These are phyloP conservation scores for Zaprionus ghesquierei DNA, from an alignment of 1,140 invertebrate species.

Conservation along the genomic window DNA sequence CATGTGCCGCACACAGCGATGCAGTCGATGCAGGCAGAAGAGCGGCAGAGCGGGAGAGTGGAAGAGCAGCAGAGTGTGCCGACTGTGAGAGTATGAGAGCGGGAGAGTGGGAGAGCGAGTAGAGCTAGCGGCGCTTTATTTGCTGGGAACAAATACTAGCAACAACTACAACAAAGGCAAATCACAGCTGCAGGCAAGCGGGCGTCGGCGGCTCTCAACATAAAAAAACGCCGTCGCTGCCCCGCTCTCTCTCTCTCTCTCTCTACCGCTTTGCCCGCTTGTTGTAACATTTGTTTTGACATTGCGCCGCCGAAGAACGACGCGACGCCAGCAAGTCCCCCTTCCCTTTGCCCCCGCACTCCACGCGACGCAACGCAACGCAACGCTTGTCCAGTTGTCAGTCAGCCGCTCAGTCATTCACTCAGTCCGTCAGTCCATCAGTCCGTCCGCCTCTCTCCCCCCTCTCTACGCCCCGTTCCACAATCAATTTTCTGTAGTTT, in stretches of 20 bases:
- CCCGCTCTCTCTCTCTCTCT: background rate
- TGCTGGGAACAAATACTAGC: constrained; percentile 49
- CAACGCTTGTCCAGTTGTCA: constrained; percentile 18
- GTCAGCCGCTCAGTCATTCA: constrained; percentile 19
- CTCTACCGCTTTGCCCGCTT: background rate
- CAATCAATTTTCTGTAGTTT: constrained; percentile 29
- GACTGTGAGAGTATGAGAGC: too few relatives aligned
- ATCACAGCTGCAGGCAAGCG: constrained; percentile 46
- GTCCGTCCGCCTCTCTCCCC: constrained; percentile 1
- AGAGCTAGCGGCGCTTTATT: constrained; percentile 38
- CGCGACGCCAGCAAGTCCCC: background rate
- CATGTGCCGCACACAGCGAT: constrained; percentile 23
- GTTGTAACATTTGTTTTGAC: constrained; percentile 50
- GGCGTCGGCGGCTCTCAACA: constrained; percentile 36
- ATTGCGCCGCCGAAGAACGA: constrained; percentile 20
- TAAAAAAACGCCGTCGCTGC: constrained; percentile 37
- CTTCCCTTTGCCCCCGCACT: background rate
- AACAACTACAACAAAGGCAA: constrained; percentile 18
- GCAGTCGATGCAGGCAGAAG: background rate
- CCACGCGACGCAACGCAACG: too few relatives aligned
- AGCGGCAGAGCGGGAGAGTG: background rate
- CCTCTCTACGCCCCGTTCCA: background rate
- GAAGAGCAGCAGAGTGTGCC: background rate
- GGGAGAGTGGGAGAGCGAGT: constrained; percentile 4
- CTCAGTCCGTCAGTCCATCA: constrained; percentile 16